A percentile compares a stretch with the other conserved stretches of the same genome.
Evolutionary conservation across 2,113 vertebrate species (phyloP).

Genomic region (Scomber japonicus): DNA sequence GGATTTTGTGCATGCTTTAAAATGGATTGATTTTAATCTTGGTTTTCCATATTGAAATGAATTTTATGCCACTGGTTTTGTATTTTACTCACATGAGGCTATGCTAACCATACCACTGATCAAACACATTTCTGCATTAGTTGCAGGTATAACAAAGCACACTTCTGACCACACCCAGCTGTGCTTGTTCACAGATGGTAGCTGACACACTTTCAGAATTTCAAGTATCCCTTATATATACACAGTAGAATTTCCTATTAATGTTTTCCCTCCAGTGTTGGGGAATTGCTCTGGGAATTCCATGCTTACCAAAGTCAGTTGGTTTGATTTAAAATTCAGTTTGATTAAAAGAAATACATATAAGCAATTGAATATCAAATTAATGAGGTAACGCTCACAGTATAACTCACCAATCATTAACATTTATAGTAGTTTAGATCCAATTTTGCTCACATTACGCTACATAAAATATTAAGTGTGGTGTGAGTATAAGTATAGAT

Average conservation of each 20-base stretch:
- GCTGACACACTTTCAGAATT: neutral
- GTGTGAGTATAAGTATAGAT: neutral
- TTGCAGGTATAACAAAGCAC: no score
- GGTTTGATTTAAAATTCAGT: slow-evolving; percentile 9
- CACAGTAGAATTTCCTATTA: no score
- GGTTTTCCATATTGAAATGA: neutral
- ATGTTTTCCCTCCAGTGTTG: no score
- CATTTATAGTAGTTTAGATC: neutral
- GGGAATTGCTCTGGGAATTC: neutral
- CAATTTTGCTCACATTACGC: neutral
- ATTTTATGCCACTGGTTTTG: neutral
- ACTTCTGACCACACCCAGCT: no score
- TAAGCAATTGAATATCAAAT: neutral
- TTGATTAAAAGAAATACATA: slow-evolving; percentile 18
- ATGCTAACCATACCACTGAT: neutral
- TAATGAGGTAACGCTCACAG: neutral
- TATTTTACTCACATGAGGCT: neutral
- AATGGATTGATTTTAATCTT: slow-evolving; percentile 14
- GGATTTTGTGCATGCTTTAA: slow-evolving; percentile 19
- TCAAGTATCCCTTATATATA: neutral
- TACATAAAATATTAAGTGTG: neutral
- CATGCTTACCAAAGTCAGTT: neutral
- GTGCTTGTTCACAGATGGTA: neutral
- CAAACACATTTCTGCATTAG: neutral
- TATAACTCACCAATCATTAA: neutral